A percentile compares a stretch with the other conserved stretches of the same genome.
Evolutionary conservation across 1,140 invertebrate species (phyloP).

Genomic region (Arctopsyche grandis): DNA sequence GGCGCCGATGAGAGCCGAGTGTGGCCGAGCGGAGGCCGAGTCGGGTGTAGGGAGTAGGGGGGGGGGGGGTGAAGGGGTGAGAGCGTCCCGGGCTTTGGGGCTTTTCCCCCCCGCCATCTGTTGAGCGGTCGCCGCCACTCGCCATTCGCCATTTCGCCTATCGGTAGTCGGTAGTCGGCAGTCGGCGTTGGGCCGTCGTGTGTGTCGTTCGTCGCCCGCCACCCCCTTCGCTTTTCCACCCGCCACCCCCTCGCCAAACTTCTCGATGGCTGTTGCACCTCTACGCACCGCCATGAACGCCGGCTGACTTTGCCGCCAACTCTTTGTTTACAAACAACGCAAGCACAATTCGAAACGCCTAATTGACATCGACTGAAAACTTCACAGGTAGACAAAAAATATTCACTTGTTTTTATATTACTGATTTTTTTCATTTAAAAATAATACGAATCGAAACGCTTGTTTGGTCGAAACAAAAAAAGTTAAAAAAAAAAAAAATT

Average conservation of each 20-base stretch:
- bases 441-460: no score
- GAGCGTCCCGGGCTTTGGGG: neutral
- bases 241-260: neutral
- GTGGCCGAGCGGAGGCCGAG: neutral
- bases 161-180: slow-evolving; percentile 1
- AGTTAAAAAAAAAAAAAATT: no score
- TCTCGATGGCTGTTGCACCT: neutral
- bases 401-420: no score
- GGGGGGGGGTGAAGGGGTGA: neutral
- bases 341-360: no score
- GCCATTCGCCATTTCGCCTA: neutral
- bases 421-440: no score
- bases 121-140: neutral
- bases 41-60: neutral
- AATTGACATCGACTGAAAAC: no score
- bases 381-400: no score
- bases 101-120: slow-evolving; percentile 1
- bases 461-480: no score
- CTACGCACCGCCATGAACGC: neutral
- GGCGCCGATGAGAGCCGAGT: no score
- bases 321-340: no score
- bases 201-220: neutral
- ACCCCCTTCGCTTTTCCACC: neutral
- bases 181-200: slow-evolving; percentile 4
- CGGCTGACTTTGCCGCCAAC: neutral